Percentiles rank a stretch among this genome's conserved stretches.
Conservation (phyloP, 2,113 vertebrate species). For the Pterocles orientalis region DNA sequence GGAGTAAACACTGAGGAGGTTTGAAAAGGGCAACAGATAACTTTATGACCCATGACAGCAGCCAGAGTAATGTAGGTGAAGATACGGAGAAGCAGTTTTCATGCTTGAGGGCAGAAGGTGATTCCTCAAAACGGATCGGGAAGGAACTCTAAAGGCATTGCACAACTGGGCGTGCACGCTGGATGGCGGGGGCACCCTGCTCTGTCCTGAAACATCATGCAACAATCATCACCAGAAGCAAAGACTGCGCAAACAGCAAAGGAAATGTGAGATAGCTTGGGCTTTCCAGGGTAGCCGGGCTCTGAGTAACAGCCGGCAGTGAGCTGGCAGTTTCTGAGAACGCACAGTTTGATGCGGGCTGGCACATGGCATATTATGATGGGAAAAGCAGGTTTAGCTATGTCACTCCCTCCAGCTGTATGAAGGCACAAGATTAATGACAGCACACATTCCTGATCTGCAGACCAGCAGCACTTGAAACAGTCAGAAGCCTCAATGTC, state of each 20-base stretch:
- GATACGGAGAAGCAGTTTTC: neutral
- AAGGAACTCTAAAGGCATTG: neutral
- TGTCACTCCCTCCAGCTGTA: neutral
- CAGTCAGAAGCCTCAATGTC: neutral
- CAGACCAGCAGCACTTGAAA: accelerated
- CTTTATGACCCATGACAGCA: neutral
- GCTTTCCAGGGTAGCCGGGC: neutral
- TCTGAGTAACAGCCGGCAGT: accelerated
- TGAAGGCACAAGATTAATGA: neutral
- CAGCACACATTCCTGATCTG: neutral
- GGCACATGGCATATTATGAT: neutral
- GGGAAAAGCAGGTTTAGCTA: neutral
- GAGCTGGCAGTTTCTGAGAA: neutral
- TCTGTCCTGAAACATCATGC: neutral
- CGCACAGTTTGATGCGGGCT: neutral
- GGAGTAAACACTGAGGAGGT: neutral
- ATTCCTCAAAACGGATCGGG: neutral
- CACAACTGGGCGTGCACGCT: neutral
- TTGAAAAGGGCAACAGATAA: conserved; percentile 8
- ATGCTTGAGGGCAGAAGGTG: neutral
- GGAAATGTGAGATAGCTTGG: neutral
- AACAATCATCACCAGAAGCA: neutral
- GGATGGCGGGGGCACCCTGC: accelerated
- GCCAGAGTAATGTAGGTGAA: neutral
- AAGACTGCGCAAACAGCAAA: accelerated